Evolutionary conservation across 2,888 invertebrate species (phyloP), one percentile per base, ranked within the genome.

Genomic region (Syritta pipiens): DNA sequence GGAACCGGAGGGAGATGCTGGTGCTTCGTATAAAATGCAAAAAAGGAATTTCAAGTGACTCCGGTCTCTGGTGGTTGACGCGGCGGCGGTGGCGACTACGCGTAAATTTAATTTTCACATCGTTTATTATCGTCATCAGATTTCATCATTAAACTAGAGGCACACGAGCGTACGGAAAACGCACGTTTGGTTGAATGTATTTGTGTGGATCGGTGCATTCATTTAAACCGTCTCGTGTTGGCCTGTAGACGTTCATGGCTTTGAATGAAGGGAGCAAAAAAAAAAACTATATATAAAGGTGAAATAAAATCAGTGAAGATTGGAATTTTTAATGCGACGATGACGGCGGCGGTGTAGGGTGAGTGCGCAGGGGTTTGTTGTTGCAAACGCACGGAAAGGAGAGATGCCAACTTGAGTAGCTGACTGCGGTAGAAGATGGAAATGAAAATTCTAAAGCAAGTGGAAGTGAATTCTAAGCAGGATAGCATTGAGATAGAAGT

Each of bases 41-140:
- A 77, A 65, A 77, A 65, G 72, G 72, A 77, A 72, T 72, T 65
- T 67, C 65, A 65, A 77, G 59, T 77, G 65, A 77, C 59, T 77
- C 51, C 53, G n/a, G n/a, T 46, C 35, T 44, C 24, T 26, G 59
- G 6, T 28, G 42, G 62, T 26, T 19, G 37, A 28, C 59, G 22
- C 32, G 24, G 44, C 14, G 4, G 12, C 17, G 12, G 26, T 22
- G 28, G 57, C 1, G 40, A 46, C 46, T 77, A 55, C 55, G 72
- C 60, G 77, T 72, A 72, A 77, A 77, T 77, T 77, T 55, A 77
- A 77, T 77, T 77, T 72, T 77, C 77, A 72, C 77, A 77, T 77
- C 77, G 48, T 77, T 72, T 72, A 72, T 77, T 77, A 77, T 72
- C 65, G 77, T 65, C 77, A 72, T 72, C 77, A 59, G 77, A 77